phyloP scores from a whole-genome alignment of 2,888 invertebrate genomes.

The Crioceris asparagi region DNA sequence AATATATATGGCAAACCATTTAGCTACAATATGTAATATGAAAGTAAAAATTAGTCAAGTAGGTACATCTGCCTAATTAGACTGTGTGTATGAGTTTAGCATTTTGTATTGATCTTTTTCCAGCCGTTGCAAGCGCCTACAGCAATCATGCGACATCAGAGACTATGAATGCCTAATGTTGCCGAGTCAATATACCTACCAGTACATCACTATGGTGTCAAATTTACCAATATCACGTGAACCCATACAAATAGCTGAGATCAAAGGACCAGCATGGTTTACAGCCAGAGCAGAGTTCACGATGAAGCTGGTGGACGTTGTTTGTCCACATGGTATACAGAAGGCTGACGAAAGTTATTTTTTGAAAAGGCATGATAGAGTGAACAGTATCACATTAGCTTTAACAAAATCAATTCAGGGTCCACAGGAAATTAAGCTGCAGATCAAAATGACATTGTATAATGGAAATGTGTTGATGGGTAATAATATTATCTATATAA shows the following conservation, averaged over 20 bases:
- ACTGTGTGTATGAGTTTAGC: too few species aligned
- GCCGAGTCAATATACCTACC: slow-evolving; percentile 82
- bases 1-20: too few species aligned
- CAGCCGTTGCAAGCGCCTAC: slow-evolving; percentile 71
- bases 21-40: too few species aligned
- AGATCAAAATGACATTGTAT: slow-evolving; percentile 77
- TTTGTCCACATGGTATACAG: slow-evolving; percentile 49
- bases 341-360: slow-evolving; percentile 36
- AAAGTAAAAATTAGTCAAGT: too few species aligned
- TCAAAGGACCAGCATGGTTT: slow-evolving; percentile 68
- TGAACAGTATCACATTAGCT: slow-evolving; percentile 66
- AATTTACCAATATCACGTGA: slow-evolving; percentile 56
- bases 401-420: slow-evolving; percentile 66
- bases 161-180: slow-evolving; percentile 64
- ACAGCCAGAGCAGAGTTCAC: slow-evolving; percentile 64
- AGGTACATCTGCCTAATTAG: too few species aligned
- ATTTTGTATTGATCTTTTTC: slow-evolving; percentile 32
- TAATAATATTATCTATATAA: slow-evolving; percentile 74
- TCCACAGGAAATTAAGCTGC: slow-evolving; percentile 83
- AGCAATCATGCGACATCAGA: slow-evolving; percentile 58
- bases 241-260: slow-evolving; percentile 71
- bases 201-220: slow-evolving; percentile 87
- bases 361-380: slow-evolving; percentile 34
- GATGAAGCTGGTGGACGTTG: slow-evolving; percentile 55
- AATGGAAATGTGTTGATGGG: slow-evolving; percentile 63